These are phyloP conservation scores for Amblyopsis rosae DNA, from an alignment of 2,113 vertebrate species.

Conservation along the genomic window DNA sequence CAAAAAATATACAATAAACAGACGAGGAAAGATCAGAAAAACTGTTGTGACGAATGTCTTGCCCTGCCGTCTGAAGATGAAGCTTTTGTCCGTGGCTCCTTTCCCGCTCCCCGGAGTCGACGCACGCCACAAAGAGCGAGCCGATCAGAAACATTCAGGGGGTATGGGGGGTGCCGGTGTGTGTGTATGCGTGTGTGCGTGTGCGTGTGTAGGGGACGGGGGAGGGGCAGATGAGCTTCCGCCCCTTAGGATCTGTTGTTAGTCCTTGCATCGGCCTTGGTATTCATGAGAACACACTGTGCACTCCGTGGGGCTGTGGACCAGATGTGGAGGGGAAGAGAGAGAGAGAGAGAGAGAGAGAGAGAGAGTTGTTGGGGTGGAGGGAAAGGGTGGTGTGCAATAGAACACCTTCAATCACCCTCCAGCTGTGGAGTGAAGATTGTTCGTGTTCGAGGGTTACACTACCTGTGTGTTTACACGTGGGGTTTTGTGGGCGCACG, in stretches of 20 bases:
- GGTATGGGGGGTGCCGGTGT: no score
- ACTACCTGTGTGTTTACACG: neutral
- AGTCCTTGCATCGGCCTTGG: conserved; percentile 52
- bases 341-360: conserved; percentile 11
- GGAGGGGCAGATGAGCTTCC: conserved; percentile 27
- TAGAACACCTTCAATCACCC: neutral
- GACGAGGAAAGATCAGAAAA: neutral
- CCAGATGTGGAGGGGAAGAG: neutral
- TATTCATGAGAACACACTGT: conserved; percentile 49
- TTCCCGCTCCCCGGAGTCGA: conserved; percentile 13
- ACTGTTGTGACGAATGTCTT: conserved; percentile 26
- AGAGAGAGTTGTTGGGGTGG: conserved; percentile 3
- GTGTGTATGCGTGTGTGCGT: no score
- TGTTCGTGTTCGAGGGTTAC: neutral
- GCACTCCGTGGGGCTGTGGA: conserved; percentile 12
- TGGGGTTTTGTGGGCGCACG: neutral
- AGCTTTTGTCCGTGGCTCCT: conserved; percentile 20
- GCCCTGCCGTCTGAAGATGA: conserved; percentile 25
- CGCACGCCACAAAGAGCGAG: conserved; percentile 29
- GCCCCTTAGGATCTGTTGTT: conserved; percentile 59
- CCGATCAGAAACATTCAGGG: conserved; percentile 40
- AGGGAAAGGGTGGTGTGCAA: conserved; percentile 3
- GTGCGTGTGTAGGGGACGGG: neutral
- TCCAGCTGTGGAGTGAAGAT: neutral
- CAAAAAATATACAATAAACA: conserved; percentile 1